phyloP scores from a whole-genome alignment of 1,140 invertebrate species.

The Drosophila saltans region DNA sequence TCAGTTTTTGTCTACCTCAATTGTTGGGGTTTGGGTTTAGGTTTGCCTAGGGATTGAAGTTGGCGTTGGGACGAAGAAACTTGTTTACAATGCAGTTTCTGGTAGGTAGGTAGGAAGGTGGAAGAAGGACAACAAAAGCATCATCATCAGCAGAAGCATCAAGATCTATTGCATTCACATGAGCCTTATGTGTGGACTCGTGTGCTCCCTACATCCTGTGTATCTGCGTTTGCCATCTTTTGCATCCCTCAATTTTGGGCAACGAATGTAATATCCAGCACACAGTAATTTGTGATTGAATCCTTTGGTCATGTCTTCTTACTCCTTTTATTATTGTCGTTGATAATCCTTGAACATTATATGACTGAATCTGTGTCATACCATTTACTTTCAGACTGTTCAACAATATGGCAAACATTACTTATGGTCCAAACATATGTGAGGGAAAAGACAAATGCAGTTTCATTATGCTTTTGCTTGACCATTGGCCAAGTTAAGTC shows the following conservation, averaged over 20 bases:
- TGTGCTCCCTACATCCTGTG: background rate
- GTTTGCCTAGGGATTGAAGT: background rate
- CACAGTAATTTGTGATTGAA: background rate
- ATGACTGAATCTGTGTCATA: background rate
- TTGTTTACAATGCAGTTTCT: slow-evolving; percentile 19
- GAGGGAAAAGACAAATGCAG: slow-evolving; percentile 11
- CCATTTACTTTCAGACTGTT: background rate
- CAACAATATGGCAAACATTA: slow-evolving; percentile 4
- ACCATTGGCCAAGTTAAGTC: slow-evolving; percentile 27
- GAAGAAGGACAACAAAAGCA: background rate
- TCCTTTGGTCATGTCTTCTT: background rate
- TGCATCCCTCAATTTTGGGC: background rate
- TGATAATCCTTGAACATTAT: background rate
- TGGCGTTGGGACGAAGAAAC: background rate
- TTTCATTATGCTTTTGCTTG: slow-evolving; percentile 12
- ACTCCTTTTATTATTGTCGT: background rate
- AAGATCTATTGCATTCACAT: slow-evolving; percentile 17
- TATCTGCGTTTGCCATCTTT: background rate
- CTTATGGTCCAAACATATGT: slow-evolving; percentile 1
- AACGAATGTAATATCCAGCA: background rate
- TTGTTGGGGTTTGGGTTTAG: background rate
- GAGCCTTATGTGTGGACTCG: background rate
- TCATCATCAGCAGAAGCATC: slow-evolving; percentile 7
- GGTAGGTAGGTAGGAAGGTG: background rate
- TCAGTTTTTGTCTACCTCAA: slow-evolving; percentile 17